Evolutionary conservation across 2,888 invertebrate genomes (phyloP).

Genomic region (Meteorus cinctellus): DNA sequence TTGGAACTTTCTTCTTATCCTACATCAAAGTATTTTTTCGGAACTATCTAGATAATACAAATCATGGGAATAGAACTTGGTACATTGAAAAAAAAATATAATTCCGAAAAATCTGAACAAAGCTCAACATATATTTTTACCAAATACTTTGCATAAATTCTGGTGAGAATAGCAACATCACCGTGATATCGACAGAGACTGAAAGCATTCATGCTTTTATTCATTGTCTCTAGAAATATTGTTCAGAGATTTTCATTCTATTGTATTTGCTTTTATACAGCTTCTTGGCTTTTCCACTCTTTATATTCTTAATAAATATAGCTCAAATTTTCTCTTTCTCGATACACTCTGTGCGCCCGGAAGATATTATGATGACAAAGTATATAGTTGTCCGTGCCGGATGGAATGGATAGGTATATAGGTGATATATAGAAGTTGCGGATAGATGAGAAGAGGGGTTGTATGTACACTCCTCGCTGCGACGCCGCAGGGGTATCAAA

Average conservation of each 20-base stretch:
- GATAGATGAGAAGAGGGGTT: slow-evolving; percentile 4
- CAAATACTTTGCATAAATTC: too few species aligned
- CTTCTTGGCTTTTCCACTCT: background rate
- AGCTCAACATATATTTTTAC: too few species aligned
- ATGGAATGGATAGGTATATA: slow-evolving; percentile 46
- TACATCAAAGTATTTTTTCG: too few species aligned
- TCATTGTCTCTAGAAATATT: background rate
- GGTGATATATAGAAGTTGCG: slow-evolving; percentile 17
- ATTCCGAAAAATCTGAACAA: too few species aligned
- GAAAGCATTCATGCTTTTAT: background rate
- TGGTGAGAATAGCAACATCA: background rate
- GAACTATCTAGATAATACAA: too few species aligned
- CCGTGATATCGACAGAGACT: background rate
- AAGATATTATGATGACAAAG: slow-evolving; percentile 62
- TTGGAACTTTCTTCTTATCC: too few species aligned
- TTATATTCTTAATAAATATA: background rate
- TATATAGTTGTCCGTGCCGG: slow-evolving; percentile 53
- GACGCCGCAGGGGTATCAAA: slow-evolving; percentile 57
- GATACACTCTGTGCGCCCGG: slow-evolving; percentile 27
- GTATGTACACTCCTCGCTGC: slow-evolving; percentile 39
- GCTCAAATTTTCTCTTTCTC: background rate
- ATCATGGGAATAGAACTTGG: too few species aligned
- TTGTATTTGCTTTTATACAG: background rate
- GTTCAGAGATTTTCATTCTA: background rate
- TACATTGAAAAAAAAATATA: too few species aligned